These are phyloP conservation scores for Lordiphosa mommai DNA, from an alignment of 1,140 invertebrate genomes.

Conservation along the genomic window DNA sequence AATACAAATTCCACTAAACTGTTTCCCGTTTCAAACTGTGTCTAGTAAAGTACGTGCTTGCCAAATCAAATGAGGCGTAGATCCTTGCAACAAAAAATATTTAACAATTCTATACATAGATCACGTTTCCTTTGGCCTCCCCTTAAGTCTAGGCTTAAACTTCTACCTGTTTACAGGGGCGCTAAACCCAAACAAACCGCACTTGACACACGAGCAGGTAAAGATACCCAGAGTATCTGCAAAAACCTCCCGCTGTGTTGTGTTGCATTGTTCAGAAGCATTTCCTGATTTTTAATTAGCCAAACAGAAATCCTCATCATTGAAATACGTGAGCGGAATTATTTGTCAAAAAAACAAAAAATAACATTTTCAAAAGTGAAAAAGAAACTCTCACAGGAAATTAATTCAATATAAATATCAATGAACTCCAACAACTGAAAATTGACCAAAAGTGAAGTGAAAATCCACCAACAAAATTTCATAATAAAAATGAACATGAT, in stretches of 20 bases:
- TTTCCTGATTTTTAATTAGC: conserved; percentile 11
- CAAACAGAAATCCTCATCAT: conserved; percentile 22
- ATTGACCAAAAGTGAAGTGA: too few species aligned
- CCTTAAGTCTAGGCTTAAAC: background rate
- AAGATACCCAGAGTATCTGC: background rate
- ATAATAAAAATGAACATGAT: background rate
- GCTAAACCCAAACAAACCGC: conserved; percentile 7
- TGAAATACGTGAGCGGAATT: background rate
- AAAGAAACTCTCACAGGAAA: background rate
- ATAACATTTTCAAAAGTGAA: conserved; percentile 16
- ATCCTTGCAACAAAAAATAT: background rate
- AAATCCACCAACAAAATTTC: too few species aligned
- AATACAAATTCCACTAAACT: conserved; percentile 2
- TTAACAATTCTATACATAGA: background rate
- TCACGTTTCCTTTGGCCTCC: background rate
- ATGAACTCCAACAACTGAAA: too few species aligned
- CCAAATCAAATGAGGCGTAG: conserved; percentile 9
- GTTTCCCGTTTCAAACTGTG: conserved; percentile 1
- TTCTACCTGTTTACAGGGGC: conserved; percentile 2
- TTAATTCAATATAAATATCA: conserved; percentile 2
- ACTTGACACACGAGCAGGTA: conserved; percentile 11
- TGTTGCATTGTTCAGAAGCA: conserved; percentile 5
- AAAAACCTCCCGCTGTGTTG: background rate
- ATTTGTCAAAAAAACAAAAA: background rate
- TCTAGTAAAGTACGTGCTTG: conserved; percentile 8